Conservation (phyloP, 2,888 invertebrate genomes). For the Cecidostiba fungosa region DNA sequence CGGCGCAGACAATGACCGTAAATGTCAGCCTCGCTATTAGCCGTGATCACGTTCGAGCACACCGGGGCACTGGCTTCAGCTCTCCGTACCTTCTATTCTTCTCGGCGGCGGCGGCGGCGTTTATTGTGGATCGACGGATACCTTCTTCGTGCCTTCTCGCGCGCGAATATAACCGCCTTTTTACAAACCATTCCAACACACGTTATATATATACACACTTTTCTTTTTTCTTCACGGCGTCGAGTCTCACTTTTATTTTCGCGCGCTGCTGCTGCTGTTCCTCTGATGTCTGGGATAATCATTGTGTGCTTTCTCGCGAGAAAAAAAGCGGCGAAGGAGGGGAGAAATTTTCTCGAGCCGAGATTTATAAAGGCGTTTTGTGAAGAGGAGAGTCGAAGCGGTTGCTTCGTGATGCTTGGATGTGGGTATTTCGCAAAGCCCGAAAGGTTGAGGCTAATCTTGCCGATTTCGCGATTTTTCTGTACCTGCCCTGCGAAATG, state of each 20-base stretch:
- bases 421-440: slow-evolving; percentile 8
- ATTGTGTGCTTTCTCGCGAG: not conserved
- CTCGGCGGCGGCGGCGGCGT: slow-evolving; percentile 43
- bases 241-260: slow-evolving; percentile 4
- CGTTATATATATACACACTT: slow-evolving; percentile 1
- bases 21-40: slow-evolving; percentile 79
- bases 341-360: not conserved
- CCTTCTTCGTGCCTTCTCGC: slow-evolving; percentile 29
- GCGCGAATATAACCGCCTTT: slow-evolving; percentile 20
- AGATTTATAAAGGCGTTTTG: slow-evolving; percentile 4
- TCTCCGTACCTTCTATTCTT: slow-evolving; percentile 32
- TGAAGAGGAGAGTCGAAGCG: not conserved
- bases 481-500: not conserved
- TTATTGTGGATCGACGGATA: slow-evolving; percentile 24
- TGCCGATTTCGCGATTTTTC: slow-evolving; percentile 41
- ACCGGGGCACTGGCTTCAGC: slow-evolving; percentile 66
- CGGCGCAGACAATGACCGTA: slow-evolving; percentile 76
- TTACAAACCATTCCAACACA: slow-evolving; percentile 18
- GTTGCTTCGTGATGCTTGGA: slow-evolving; percentile 4
- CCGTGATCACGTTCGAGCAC: slow-evolving; percentile 73
- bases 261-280: not conserved
- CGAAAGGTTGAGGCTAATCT: slow-evolving; percentile 24
- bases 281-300: not conserved
- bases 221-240: not conserved
- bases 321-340: not conserved